Base-by-base conservation (phyloP, 2,888 invertebrate species). In the Pristionchus japonicus region DNA sequence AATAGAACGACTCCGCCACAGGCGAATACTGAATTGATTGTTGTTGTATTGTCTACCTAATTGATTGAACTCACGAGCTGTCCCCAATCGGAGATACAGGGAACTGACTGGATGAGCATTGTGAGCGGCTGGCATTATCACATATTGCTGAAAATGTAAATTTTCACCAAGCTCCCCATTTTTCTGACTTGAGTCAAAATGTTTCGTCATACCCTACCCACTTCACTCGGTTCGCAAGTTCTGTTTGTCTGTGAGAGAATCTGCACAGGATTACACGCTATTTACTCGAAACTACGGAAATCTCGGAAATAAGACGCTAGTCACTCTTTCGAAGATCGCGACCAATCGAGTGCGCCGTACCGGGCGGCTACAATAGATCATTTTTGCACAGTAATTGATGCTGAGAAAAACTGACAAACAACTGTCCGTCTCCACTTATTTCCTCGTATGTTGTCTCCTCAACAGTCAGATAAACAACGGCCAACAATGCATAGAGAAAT, bases 71-170 rank as follows among this genome's bases (percentile, higher is more conserved):
- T 34, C 23, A 84, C 84, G 23, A 6, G 37, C 17, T 20, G 84
- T 84, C 15, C 84, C 84, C 37, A 84, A 34, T 84, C 84, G 31
- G 61, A 84, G 34, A 61, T 84, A 84, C 57, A 84, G n/a, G 20
- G 84, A 34, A 40, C 84, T 84, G 84, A 84, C 64, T 0, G 84
- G 64, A 61, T 23, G 57, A 37, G 84, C 57, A 43, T 37, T 84
- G 23, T 84, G 84, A 11, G 40, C 40, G 9, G 84, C 84, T 1
- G 84, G 61, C 84, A 61, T 64, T 0, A 84, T 34, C 1, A 84
- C 15, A 23, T 47, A 64, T 17, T 34, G 57, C 84, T 84, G 64
- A 52, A 84, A 84, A 64, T 64, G n/a, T n/a, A n/a, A 13, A 64
- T 27, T 27, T n/a, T n/a, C 64, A n/a, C n/a, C n/a, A n/a, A n/a